phyloP scores from a whole-genome alignment of 2,797 vertebrate genomes.

The Lutjanus argentimaculatus region DNA sequence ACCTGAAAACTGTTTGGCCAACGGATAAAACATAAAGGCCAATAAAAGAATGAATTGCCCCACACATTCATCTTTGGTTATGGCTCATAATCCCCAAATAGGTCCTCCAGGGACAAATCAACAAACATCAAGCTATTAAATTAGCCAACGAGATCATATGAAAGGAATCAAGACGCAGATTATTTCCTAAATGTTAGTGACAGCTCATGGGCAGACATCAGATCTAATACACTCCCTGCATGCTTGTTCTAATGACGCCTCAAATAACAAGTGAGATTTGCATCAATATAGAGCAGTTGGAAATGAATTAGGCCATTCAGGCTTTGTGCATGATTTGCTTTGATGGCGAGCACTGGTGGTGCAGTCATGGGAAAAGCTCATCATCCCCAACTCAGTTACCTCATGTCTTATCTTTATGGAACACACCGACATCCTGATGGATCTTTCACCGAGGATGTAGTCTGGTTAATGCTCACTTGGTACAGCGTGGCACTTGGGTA shows the following conservation, averaged over 20 bases:
- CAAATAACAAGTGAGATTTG: constrained; percentile 50
- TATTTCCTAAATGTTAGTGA: constrained; percentile 51
- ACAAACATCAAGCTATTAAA: constrained; percentile 48
- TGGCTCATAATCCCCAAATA: constrained; percentile 28
- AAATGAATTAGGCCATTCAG: constrained; percentile 52
- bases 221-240: constrained; percentile 34
- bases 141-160: constrained; percentile 38
- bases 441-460: constrained; percentile 10
- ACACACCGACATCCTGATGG: constrained; percentile 10
- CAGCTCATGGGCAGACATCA: constrained; percentile 38
- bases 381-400: constrained; percentile 36
- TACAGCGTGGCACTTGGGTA: not conserved
- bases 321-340: constrained; percentile 49
- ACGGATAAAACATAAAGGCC: constrained; percentile 29
- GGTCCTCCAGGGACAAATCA: constrained; percentile 49
- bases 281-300: constrained; percentile 33
- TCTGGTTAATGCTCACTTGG: not conserved
- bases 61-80: constrained; percentile 30
- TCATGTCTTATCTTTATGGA: constrained; percentile 28
- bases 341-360: constrained; percentile 40
- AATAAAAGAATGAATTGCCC: constrained; percentile 30
- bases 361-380: constrained; percentile 50
- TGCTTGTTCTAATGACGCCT: constrained; percentile 44
- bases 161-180: constrained; percentile 44
- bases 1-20: constrained; percentile 34